Conservation (phyloP, 2,113 vertebrate species). For the Ochotona curzoniae region DNA sequence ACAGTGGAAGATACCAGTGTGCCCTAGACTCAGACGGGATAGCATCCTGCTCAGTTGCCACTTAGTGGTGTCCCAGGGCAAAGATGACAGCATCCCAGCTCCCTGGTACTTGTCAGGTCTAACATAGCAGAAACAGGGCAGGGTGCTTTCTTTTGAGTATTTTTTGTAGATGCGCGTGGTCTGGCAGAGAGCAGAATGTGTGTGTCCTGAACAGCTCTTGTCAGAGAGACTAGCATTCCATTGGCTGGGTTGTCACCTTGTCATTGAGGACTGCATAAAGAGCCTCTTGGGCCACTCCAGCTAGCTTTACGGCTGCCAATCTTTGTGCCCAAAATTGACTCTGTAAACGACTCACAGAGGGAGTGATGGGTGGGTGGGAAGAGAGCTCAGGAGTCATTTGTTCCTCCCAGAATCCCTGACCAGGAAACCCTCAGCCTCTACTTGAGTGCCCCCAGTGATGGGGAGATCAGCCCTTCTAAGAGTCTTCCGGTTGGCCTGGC, state of each 20-base stretch:
- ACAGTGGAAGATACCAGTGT: neutral
- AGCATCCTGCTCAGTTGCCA: neutral
- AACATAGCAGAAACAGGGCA: neutral
- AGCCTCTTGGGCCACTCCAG: neutral
- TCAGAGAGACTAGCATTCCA: neutral
- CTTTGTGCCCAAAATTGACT: neutral
- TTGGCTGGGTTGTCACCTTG: neutral
- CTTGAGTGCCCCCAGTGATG: neutral
- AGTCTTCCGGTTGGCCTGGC: neutral
- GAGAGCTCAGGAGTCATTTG: neutral
- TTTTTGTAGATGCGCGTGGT: neutral
- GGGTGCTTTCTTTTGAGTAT: neutral
- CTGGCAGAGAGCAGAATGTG: neutral
- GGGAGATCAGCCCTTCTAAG: neutral
- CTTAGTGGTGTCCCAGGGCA: neutral
- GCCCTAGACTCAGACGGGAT: neutral
- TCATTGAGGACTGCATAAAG: neutral
- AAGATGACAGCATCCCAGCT: neutral
- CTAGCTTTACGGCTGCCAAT: neutral
- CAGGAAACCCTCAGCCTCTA: neutral
- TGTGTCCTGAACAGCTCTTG: neutral
- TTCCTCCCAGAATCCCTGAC: neutral
- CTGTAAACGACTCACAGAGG: neutral
- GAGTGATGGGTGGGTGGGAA: neutral
- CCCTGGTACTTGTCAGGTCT: rapidly evolving